These are phyloP conservation scores for Habrosyne pyritoides DNA, from an alignment of 2,888 invertebrate species.

Conservation along the genomic window DNA sequence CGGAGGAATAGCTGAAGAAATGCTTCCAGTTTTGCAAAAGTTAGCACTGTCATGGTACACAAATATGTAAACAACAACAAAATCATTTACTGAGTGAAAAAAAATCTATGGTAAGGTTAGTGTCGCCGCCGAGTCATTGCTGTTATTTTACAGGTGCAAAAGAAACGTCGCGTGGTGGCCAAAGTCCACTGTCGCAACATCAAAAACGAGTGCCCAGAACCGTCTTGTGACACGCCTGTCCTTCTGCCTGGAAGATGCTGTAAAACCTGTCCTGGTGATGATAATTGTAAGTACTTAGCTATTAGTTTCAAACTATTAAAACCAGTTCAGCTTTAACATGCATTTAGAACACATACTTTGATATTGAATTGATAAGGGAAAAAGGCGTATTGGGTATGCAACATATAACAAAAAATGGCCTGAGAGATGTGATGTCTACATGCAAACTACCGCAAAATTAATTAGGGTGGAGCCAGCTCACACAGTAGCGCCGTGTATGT, in stretches of 20 bases:
- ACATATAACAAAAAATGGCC: no score
- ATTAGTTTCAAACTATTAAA: background rate
- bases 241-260: constrained; percentile 94
- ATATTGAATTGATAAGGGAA: no score
- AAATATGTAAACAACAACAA: no score
- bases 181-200: constrained; percentile 95
- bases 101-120: background rate
- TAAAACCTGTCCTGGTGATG: constrained; percentile 94
- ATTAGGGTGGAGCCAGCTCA: constrained; percentile 33
- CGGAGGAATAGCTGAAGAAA: no score
- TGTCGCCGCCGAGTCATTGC: background rate
- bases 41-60: no score
- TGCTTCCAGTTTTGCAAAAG: background rate
- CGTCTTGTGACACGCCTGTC: constrained; percentile 93
- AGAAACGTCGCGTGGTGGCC: constrained; percentile 94
- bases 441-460: constrained; percentile 21
- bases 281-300: constrained; percentile 84
- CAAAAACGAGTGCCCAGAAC: constrained; percentile 95
- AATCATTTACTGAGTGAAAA: background rate
- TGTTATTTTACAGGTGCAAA: constrained; percentile 87
- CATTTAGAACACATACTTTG: no score
- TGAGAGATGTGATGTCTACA: background rate
- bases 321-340: background rate
- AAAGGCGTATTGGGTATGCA: no score
- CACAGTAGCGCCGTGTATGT: constrained; percentile 27